Percentiles rank a stretch among this genome's conserved stretches.
These are phyloP conservation scores for Hiodon tergisus DNA, from an alignment of 2,113 vertebrate species.

Conservation along the genomic window DNA sequence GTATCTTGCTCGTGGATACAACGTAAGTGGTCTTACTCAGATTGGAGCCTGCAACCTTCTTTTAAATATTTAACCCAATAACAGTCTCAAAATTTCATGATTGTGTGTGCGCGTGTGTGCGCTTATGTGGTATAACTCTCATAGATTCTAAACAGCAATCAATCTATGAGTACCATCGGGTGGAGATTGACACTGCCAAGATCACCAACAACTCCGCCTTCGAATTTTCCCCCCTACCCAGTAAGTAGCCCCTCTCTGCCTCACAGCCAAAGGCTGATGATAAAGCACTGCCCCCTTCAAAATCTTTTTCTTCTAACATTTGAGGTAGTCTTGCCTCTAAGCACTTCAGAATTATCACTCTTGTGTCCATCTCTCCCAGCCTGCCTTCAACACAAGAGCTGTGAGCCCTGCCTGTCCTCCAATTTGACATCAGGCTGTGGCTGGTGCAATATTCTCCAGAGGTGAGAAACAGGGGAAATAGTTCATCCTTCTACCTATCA, in stretches of 20 bases:
- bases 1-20: neutral
- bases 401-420: constrained; percentile 71
- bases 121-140: constrained; percentile 17
- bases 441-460: constrained; percentile 91
- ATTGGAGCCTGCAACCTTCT: too few species aligned
- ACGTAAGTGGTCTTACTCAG: too few species aligned
- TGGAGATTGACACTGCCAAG: constrained; percentile 77
- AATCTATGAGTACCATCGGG: constrained; percentile 90
- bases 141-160: constrained; percentile 71
- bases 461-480: constrained; percentile 53
- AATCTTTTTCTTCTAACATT: neutral
- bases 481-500: too few species aligned
- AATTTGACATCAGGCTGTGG: constrained; percentile 76
- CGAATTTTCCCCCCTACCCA: constrained; percentile 83
- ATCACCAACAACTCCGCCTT: constrained; percentile 72
- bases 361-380: constrained; percentile 57
- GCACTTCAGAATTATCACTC: neutral
- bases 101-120: neutral
- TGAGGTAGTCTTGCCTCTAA: neutral
- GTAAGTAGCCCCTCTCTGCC: constrained; percentile 60
- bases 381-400: constrained; percentile 82
- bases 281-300: neutral
- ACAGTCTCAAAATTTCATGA: too few species aligned
- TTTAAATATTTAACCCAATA: too few species aligned
- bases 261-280: too few species aligned